Base-by-base conservation (phyloP, 2,888 invertebrate species). In the Pristionchus mayeri region DNA sequence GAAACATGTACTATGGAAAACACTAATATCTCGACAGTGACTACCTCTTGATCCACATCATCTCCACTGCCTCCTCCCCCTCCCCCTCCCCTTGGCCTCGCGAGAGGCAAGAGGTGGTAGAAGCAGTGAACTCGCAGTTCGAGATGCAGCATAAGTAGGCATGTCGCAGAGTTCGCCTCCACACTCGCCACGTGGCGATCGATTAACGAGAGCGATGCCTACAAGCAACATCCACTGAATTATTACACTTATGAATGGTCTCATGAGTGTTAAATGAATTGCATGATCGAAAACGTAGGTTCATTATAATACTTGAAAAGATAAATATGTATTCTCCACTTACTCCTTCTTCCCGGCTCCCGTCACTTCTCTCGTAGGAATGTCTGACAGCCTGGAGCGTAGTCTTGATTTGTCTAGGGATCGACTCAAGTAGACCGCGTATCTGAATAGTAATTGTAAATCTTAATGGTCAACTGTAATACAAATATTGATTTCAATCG, bases 101-200 rank as follows among this genome's bases (percentile, higher is more conserved):
- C 94, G 60, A 95, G 93, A 4, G 95, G 95, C 85, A 95, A 95
- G 88, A 98, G 94, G 94, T 97, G 97, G 94, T 97, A 97, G 94
- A 98, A 98, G 93, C 98, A 98, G 93, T 97, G 97, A 67, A 98
- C 97, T 7, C 90, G 91, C 90, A 96, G 96, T 95, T 98, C 98
- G 89, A 98, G 94, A 94, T 98, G 98, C 84, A 98, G 94, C 86
- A 98, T 95, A 63, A 98, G 94, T 86, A 98, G 94, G 92, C 97
- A 97, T 84, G 96, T 97, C 92, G 97, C 96, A 0, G 97, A 96
- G 84, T 97, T 95, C 91, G 97, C 96, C 92, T 97, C 92, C 44
- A 93, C 86, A 18, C 87, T 86, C 9, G 80, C 57, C 40, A 93
- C 88, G 57, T 89, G 89, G n/a, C 88, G 86, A 75, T 90, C 90